phyloP scores from a whole-genome alignment of 2,113 vertebrate genomes.

The Toxotes jaculatrix region DNA sequence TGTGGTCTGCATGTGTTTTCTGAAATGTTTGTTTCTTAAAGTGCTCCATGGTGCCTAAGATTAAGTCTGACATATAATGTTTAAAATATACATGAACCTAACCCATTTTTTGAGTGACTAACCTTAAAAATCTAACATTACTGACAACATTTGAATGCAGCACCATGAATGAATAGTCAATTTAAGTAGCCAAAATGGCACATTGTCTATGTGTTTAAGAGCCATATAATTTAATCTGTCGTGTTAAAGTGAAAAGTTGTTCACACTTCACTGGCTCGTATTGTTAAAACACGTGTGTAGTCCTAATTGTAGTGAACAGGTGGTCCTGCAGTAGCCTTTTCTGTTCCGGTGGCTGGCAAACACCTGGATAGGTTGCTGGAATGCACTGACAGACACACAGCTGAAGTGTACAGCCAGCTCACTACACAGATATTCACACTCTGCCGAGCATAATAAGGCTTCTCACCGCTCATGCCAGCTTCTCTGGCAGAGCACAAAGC shows the following conservation, averaged over 20 bases:
- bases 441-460: constrained; percentile 39
- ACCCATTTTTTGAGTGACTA: neutral
- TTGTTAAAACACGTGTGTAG: constrained; percentile 23
- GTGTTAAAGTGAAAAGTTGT: neutral
- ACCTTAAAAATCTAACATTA: neutral
- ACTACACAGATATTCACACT: constrained; percentile 47
- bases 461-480: constrained; percentile 37
- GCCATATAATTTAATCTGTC: constrained; percentile 16
- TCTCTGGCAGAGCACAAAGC: constrained; percentile 29
- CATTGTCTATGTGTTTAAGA: neutral
- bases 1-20: constrained; percentile 8
- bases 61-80: neutral
- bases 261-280: neutral
- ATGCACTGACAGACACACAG: constrained; percentile 42
- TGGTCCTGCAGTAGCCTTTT: constrained; percentile 32
- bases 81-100: neutral
- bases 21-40: neutral
- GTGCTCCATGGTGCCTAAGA: neutral
- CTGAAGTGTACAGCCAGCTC: constrained; percentile 29
- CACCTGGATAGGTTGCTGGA: constrained; percentile 47
- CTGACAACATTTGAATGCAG: neutral
- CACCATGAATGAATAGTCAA: neutral
- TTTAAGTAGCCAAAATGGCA: constrained; percentile 19
- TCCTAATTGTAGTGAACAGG: constrained; percentile 47
- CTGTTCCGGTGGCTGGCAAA: constrained; percentile 25